These are phyloP conservation scores for Ameiurus melas DNA, from an alignment of 2,113 vertebrate species.

Conservation along the genomic window DNA sequence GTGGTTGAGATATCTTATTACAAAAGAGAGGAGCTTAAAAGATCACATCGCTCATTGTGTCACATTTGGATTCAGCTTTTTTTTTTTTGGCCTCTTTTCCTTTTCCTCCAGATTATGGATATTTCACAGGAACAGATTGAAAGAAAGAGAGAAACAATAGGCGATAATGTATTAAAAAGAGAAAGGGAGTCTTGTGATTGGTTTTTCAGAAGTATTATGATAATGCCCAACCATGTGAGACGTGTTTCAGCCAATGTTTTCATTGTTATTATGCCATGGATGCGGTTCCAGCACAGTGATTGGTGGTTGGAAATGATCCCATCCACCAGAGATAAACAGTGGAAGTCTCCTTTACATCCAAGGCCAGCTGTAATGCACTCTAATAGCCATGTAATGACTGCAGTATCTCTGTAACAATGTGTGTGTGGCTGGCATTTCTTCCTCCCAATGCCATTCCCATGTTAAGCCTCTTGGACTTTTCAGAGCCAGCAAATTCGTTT, in stretches of 20 bases:
- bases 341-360: constrained; percentile 46
- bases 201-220: constrained; percentile 47
- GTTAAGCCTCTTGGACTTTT: constrained; percentile 45
- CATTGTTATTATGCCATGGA: constrained; percentile 41
- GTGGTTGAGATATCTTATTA: constrained; percentile 48
- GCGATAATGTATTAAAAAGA: constrained; percentile 40
- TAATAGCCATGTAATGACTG: constrained; percentile 60
- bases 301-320: constrained; percentile 46
- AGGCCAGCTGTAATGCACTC: constrained; percentile 48
- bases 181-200: constrained; percentile 24
- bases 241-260: constrained; percentile 30
- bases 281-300: constrained; percentile 38
- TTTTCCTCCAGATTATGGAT: constrained; percentile 51
- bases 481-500: constrained; percentile 44
- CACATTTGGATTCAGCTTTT: constrained; percentile 2
- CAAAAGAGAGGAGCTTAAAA: constrained; percentile 50
- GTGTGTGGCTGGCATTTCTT: constrained; percentile 32
- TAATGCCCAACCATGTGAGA: constrained; percentile 53
- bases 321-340: constrained; percentile 51
- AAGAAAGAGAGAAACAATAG: constrained; percentile 52
- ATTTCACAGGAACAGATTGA: constrained; percentile 57
- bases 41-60: constrained; percentile 33
- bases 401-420: constrained; percentile 45
- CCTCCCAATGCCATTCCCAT: constrained; percentile 45
- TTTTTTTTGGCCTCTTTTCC: constrained; percentile 10